Conservation (phyloP, 2,797 vertebrate species). For the Carcharodon carcharias region DNA sequence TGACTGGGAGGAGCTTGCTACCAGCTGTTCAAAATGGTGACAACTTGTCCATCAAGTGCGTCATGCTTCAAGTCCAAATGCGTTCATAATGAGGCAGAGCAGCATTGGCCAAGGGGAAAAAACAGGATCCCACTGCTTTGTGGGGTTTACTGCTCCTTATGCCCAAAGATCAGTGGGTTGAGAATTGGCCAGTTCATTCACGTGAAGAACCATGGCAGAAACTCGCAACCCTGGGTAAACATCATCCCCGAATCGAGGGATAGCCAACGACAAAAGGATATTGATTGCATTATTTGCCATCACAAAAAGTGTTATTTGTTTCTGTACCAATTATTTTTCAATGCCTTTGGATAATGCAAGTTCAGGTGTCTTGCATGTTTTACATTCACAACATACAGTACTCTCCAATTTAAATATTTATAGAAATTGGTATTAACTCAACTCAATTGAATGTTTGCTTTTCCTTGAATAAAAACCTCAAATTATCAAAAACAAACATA, state of each 20-base stretch:
- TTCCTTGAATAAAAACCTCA: neutral
- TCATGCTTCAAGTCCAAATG: no score
- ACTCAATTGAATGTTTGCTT: neutral
- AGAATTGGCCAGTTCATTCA: no score
- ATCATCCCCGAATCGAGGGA: no score
- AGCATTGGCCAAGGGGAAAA: no score
- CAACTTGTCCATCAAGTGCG: no score
- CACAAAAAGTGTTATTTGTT: neutral
- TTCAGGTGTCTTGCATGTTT: neutral
- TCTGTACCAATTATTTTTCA: neutral
- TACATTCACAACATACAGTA: neutral
- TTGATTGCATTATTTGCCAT: neutral
- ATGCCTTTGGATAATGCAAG: neutral
- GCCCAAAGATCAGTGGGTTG: neutral
- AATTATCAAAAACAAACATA: slow-evolving; percentile 47
- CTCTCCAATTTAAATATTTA: neutral
- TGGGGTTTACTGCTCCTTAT: neutral
- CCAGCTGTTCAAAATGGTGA: no score
- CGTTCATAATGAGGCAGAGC: no score
- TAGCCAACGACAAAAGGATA: neutral
- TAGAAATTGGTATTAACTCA: neutral
- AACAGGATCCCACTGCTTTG: no score
- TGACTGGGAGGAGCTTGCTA: no score
- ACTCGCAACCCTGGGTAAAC: no score
- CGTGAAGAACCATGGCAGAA: no score